These are phyloP conservation scores for Clarias magur DNA, from an alignment of 2,113 vertebrate genomes.

Conservation along the genomic window DNA sequence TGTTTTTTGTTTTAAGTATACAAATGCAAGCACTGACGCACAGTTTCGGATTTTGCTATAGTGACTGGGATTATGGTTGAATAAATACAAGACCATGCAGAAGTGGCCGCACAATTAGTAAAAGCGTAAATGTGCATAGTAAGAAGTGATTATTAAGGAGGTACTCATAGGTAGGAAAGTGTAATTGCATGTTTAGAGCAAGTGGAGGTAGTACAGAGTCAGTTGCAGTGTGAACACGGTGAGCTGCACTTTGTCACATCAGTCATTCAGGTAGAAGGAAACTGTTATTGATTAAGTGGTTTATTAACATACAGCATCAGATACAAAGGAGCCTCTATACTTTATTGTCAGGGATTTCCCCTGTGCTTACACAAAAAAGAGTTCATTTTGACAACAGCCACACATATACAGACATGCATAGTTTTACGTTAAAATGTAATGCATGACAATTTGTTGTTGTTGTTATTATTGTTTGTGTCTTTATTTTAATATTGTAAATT, in stretches of 20 bases:
- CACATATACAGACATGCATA: not conserved
- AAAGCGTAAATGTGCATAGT: too few relatives aligned
- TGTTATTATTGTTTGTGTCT: not conserved
- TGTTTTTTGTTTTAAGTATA: not conserved
- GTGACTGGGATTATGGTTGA: too few relatives aligned
- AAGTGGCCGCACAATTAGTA: not conserved
- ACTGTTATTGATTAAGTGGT: not conserved
- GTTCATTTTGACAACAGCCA: not conserved
- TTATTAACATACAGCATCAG: constrained; percentile 27
- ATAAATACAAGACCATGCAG: not conserved
- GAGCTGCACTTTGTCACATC: constrained; percentile 22
- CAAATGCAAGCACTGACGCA: not conserved
- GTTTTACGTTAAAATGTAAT: not conserved
- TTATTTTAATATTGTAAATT: not conserved
- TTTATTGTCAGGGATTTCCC: not conserved
- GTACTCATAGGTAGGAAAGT: not conserved
- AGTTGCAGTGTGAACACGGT: not conserved
- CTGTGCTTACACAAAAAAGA: not conserved
- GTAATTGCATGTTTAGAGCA: constrained; percentile 11
- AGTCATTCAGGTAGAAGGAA: constrained; percentile 2
- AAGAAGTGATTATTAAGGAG: not conserved
- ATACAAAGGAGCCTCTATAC: not conserved
- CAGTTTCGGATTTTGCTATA: not conserved
- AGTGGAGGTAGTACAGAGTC: constrained; percentile 8
- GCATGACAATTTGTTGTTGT: too few relatives aligned